Evolutionary conservation across 2,113 vertebrate species (phyloP), one percentile per base, ranked within the genome.

Genomic region (Datnioides undecimradiatus): DNA sequence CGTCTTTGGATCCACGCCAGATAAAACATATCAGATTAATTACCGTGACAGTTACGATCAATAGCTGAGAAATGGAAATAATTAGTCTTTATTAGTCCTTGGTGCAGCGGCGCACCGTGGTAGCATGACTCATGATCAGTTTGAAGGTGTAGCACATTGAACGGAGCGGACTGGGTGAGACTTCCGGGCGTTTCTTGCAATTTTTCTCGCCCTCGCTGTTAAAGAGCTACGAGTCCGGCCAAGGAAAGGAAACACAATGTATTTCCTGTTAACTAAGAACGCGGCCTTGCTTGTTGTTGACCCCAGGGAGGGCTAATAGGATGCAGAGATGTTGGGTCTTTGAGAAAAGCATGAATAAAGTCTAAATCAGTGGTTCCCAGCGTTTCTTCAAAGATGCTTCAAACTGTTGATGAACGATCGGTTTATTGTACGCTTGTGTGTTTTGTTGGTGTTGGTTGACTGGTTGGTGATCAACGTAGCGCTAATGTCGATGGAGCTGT

Each of bases 191-290:
- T 55, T 43, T 62, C 57, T 48, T 21, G 16, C 31, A 0, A 6
- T 45, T 68, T 80, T 72, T 71, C 51, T 73, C 60, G 23, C 71
- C 31, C 17, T 65, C 3, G 0, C 16, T 19, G 13, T 70, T 67
- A 8, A 73, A 67, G 54, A 77, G 2, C 33, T 58, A 60, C 45
- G 33, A 38, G 48, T 63, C 41, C 16, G 51, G 73, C 60, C 7
- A 19, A 45, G 76, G 67, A 64, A 76, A 79, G 65, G 64, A 64
- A 86, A 80, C 70, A 33, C 63, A 29, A 55, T 69, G 68, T 45
- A 57, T 75, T 88, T 87, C 85, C 85, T 90, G 64, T 48, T 3
- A 25, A 54, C 54, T 9, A 21, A 34, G 54, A 72, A 33, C 60
- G 60, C 3, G 25, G 1, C 70, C 58, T 70, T 5, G 6, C 16